These are phyloP conservation scores for Epicampocera succincta DNA, from an alignment of 2,888 invertebrate genomes.

Conservation along the genomic window DNA sequence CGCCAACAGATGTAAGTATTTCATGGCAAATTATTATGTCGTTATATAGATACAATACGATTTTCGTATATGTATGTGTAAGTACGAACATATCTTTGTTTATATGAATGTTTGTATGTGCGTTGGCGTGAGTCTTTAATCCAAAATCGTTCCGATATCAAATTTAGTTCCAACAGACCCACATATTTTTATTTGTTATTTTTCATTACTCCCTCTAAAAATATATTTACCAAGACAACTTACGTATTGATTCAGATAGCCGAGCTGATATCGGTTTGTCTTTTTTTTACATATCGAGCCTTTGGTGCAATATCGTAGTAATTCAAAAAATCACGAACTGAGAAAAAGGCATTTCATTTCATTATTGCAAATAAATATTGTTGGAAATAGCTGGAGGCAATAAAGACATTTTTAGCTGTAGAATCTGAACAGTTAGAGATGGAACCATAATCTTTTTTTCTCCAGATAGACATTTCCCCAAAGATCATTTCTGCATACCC, in stretches of 20 bases:
- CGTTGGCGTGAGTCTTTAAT: neutral
- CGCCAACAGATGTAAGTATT: neutral
- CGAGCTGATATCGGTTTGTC: too few species aligned
- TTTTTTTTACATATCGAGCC: neutral
- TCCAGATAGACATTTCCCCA: too few species aligned
- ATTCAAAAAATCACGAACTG: too few species aligned
- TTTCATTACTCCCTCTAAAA: neutral
- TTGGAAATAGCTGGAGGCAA: too few species aligned
- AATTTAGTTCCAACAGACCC: neutral
- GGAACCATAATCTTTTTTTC: too few species aligned
- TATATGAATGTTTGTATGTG: neutral
- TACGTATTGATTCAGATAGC: neutral
- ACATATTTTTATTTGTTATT: neutral
- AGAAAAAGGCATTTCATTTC: too few species aligned
- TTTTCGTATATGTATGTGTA: neutral
- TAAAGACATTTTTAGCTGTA: too few species aligned
- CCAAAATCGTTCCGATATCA: neutral
- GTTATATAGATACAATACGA: neutral
- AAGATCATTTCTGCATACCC: too few species aligned
- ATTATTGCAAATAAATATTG: too few species aligned
- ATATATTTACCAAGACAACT: neutral
- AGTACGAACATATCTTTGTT: too few species aligned
- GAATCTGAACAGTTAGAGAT: too few species aligned
- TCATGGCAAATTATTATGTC: neutral
- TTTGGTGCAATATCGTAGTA: too few species aligned